Conservation (phyloP, 2,113 vertebrate genomes). For the Xiphophorus couchianus region DNA sequence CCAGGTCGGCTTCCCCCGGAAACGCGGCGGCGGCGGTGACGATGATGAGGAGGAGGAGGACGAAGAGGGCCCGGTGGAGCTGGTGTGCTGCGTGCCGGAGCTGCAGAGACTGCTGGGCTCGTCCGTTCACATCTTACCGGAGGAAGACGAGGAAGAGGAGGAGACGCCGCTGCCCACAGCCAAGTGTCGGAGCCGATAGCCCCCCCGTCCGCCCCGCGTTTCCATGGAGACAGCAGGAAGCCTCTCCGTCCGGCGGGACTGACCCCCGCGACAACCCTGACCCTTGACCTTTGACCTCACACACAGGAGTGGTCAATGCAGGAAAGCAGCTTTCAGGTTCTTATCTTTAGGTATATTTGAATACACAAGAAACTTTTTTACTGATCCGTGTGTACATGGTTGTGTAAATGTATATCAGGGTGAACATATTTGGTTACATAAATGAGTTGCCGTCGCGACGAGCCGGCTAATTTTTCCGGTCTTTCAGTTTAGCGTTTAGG, state of each 20-base stretch:
- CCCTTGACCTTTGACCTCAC: constrained; percentile 70
- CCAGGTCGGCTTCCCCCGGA: constrained; percentile 83
- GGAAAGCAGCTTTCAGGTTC: constrained; percentile 78
- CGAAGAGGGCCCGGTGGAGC: constrained; percentile 87
- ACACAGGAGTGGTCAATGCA: constrained; percentile 54
- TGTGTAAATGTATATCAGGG: constrained; percentile 82
- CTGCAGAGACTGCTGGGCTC: constrained; percentile 93
- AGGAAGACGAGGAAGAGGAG: constrained; percentile 66
- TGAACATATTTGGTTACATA: constrained; percentile 75
- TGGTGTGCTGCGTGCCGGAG: constrained; percentile 92
- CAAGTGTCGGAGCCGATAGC: constrained; percentile 73
- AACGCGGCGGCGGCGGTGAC: constrained; percentile 63
- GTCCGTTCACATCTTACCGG: constrained; percentile 77
- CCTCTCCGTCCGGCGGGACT: constrained; percentile 61
- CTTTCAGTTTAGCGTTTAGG: constrained; percentile 55
- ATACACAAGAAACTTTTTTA: constrained; percentile 68
- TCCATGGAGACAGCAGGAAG: constrained; percentile 56
- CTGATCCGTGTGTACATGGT: constrained; percentile 72
- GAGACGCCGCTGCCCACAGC: constrained; percentile 31
- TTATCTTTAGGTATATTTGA: constrained; percentile 78
- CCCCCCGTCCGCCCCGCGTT: constrained; percentile 29
- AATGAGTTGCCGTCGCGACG: constrained; percentile 71
- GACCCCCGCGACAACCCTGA: constrained; percentile 52
- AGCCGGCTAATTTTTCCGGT: constrained; percentile 55
- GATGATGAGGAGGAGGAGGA: constrained; percentile 76